Percentiles rank a stretch among this genome's conserved stretches.
Evolutionary conservation across 1,140 invertebrate genomes (phyloP).

Genomic region (Ericerus pela): DNA sequence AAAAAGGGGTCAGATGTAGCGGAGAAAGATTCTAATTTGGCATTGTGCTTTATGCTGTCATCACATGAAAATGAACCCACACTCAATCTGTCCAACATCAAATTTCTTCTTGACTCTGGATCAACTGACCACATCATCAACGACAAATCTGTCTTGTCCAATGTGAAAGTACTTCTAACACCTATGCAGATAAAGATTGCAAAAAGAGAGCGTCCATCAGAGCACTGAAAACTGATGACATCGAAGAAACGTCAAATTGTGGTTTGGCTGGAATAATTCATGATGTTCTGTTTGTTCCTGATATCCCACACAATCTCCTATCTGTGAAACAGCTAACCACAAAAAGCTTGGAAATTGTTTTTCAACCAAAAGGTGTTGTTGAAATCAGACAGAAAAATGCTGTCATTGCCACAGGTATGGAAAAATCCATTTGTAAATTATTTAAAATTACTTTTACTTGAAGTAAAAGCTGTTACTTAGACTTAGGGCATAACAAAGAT

Average conservation of each 20-base stretch:
- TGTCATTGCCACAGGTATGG: background rate
- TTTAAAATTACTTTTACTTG: background rate
- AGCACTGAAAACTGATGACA: background rate
- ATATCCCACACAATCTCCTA: background rate
- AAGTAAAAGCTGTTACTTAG: background rate
- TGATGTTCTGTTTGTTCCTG: background rate
- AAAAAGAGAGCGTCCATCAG: background rate
- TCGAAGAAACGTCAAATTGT: background rate
- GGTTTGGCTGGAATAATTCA: background rate
- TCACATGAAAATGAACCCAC: background rate
- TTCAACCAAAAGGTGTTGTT: background rate
- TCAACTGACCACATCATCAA: background rate
- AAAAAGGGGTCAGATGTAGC: background rate
- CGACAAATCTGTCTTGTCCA: background rate
- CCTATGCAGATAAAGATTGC: background rate
- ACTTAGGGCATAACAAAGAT: background rate
- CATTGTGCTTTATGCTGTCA: background rate
- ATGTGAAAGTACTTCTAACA: background rate
- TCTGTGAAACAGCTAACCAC: background rate
- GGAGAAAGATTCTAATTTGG: background rate
- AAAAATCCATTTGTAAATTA: background rate
- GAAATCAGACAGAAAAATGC: background rate
- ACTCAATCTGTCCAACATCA: background rate
- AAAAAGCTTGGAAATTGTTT: background rate
- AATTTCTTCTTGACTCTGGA: background rate